Conservation (phyloP, 2,113 vertebrate species). For the Ellobius talpinus region DNA sequence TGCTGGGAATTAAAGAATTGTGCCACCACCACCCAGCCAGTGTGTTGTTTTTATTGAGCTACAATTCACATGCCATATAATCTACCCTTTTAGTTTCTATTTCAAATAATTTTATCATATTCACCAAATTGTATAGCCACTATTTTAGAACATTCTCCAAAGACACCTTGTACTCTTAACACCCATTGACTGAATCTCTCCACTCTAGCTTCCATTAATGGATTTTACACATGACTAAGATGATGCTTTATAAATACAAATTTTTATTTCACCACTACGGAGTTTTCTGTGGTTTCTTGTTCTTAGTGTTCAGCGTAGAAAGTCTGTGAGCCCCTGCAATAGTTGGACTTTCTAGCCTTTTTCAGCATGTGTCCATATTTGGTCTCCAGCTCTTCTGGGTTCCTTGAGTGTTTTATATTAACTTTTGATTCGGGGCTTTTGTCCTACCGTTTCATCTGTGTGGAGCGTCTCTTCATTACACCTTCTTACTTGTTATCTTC, state of each 20-base stretch:
- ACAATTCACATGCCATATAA: not conserved
- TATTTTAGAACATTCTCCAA: conserved; percentile 4
- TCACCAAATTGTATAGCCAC: not conserved
- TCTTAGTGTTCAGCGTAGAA: conserved; percentile 25
- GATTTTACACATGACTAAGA: conserved; percentile 21
- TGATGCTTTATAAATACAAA: not conserved
- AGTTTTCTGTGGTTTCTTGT: conserved; percentile 33
- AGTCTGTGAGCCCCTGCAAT: not conserved
- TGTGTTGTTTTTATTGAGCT: conserved; percentile 43
- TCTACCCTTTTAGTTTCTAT: not conserved
- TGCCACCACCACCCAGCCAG: no score
- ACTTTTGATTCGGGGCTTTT: conserved; percentile 12
- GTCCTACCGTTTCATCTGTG: not conserved
- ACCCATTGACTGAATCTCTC: not conserved
- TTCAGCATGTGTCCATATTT: not conserved
- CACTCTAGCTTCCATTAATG: not conserved
- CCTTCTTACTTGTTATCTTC: not conserved
- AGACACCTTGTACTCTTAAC: not conserved
- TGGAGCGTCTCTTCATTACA: not conserved
- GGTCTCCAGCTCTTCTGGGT: not conserved
- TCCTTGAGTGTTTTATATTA: conserved; percentile 35
- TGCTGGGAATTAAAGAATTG: no score
- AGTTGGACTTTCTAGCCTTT: conserved; percentile 1
- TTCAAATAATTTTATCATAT: not conserved
- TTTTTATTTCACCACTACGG: conserved; percentile 1